Conservation (phyloP, 1,140 invertebrate species). For the Drosophila truncata region DNA sequence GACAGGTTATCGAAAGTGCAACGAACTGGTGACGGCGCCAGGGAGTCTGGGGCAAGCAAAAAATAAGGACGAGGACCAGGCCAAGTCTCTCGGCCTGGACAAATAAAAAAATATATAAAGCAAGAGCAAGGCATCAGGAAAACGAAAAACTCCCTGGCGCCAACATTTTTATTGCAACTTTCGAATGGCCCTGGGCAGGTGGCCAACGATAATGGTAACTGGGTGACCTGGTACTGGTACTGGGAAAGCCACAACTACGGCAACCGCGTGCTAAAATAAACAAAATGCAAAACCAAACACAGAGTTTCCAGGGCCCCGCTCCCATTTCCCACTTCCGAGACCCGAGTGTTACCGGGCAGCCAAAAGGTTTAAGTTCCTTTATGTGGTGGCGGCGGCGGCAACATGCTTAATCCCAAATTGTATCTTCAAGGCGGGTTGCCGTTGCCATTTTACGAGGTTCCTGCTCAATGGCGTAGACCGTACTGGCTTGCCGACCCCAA, state of each 20-base stretch:
- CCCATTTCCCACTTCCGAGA: constrained; percentile 15
- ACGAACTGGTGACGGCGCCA: constrained; percentile 50
- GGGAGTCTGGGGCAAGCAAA: constrained; percentile 50
- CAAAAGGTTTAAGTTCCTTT: constrained; percentile 30
- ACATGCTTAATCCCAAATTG: constrained; percentile 57
- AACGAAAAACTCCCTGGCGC: constrained; percentile 31
- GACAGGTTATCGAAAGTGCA: constrained; percentile 25
- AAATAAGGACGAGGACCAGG: constrained; percentile 52
- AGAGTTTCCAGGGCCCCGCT: constrained; percentile 1
- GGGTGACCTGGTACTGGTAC: neutral
- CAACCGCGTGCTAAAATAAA: constrained; percentile 30
- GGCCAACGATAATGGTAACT: constrained; percentile 2
- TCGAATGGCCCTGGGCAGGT: constrained; percentile 27
- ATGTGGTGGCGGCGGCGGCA: constrained; percentile 24
- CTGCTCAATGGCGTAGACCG: constrained; percentile 72
- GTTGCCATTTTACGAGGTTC: constrained; percentile 66
- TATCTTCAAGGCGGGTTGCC: constrained; percentile 46
- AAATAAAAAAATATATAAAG: constrained; percentile 15
- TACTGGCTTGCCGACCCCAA: constrained; percentile 37
- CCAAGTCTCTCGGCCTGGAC: constrained; percentile 61
- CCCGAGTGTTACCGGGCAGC: constrained; percentile 1
- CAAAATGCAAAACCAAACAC: constrained; percentile 52
- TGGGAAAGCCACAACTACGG: neutral
- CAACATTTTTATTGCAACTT: constrained; percentile 41
- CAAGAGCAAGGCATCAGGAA: neutral